Evolutionary conservation across 2,797 vertebrate genomes (phyloP), one percentile per base, ranked within the genome.

Genomic region (Somateria mollissima): DNA sequence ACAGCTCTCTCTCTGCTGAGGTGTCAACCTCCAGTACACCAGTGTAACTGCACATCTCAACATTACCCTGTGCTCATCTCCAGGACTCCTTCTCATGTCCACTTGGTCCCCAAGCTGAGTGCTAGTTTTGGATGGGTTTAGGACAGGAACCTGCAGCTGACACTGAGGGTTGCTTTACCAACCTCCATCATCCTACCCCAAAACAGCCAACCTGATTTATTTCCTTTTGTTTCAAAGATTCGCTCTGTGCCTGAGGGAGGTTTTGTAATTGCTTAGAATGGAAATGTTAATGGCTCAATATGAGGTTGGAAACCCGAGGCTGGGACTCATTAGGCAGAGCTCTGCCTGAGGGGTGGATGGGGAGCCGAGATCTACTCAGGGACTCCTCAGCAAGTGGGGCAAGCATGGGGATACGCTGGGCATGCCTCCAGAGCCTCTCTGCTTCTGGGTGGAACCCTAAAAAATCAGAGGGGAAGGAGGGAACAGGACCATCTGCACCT

Each of bases 211-310:
- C 13, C 27, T 73, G 70, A 88, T 84, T 91, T 76, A 87, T 39
- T 69, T 88, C 60, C 77, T 86, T 60, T 51, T 28, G 6, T 89
- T 88, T 94, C 71, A 81, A 65, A 91, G 64, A 56, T 49, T 75
- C 10, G 1, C 19, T 82, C 37, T 64, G 49, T 53, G 91, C 80
- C 73, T 2, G 3, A 88, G 30, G 27, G 66, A 47, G 27, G 53
- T 87, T 91, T 73, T 84, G 62, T 58, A 92, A 92, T 70, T 88
- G 67, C 85, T 73, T 54, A 41, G 60, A 81, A 92, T 60, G 74
- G 66, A 88, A 94, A 95, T 62, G 64, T 74, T 81, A 94, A 90
- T 0, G 1, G 54, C 28, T 84, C 84, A 60, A n/a, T 34, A 30
- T 2, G 30, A 57, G 39, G 53, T 17, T 13, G 65, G 79, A 80